Percentiles rank a stretch among this genome's conserved stretches.
These are phyloP conservation scores for Lepidurus apus DNA, from an alignment of 1,140 invertebrate species.

Conservation along the genomic window DNA sequence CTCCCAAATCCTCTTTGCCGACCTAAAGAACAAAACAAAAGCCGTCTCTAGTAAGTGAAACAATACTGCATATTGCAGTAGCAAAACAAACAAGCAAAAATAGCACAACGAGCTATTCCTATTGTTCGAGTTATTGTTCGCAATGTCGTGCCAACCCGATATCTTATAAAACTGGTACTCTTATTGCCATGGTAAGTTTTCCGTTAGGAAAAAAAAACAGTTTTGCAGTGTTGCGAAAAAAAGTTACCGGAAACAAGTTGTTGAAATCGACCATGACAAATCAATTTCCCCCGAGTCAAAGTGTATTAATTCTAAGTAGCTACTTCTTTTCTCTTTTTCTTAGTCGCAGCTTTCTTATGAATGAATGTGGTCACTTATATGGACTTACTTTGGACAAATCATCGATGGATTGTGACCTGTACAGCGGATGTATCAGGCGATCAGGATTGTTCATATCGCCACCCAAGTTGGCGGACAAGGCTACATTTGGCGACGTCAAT, in stretches of 20 bases:
- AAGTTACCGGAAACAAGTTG: background rate
- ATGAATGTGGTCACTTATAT: background rate
- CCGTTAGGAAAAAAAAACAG: background rate
- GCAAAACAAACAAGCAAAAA: no score
- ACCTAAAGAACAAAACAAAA: constrained; percentile 11
- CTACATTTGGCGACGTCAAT: constrained; percentile 36
- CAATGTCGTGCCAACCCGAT: no score
- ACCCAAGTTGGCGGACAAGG: constrained; percentile 46
- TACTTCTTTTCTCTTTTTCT: background rate
- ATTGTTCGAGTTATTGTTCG: no score
- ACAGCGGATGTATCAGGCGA: constrained; percentile 60
- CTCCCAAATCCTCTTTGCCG: constrained; percentile 22
- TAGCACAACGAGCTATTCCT: no score
- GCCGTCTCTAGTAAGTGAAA: background rate
- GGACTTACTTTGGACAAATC: constrained; percentile 51
- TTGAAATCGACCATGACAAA: background rate
- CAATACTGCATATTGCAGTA: no score
- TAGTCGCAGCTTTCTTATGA: background rate
- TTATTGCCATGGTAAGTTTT: no score
- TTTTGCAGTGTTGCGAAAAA: background rate
- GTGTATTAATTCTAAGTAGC: background rate
- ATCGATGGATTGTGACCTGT: constrained; percentile 61
- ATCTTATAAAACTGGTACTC: no score
- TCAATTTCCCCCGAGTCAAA: background rate
- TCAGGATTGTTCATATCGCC: constrained; percentile 42